Conservation (phyloP, 2,888 invertebrate species). For the Drosophila bunnanda region DNA sequence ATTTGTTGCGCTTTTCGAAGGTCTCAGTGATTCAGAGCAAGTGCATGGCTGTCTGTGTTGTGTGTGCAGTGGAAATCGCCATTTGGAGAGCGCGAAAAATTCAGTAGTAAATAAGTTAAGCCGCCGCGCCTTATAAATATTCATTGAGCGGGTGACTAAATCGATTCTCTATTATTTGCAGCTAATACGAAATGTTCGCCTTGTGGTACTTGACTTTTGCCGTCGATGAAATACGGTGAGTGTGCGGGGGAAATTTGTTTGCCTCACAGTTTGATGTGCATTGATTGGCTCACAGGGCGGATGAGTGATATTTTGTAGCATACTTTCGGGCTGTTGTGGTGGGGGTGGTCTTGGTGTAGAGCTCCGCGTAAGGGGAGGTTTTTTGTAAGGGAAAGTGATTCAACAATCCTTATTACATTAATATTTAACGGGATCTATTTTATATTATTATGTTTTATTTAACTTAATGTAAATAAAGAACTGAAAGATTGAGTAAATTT, state of each 20-base stretch:
- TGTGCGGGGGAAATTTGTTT: conserved; percentile 27
- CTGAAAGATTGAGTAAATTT: not conserved
- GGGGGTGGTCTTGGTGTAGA: not conserved
- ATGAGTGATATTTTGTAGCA: conserved; percentile 23
- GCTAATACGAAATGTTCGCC: conserved; percentile 81
- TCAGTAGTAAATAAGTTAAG: not conserved
- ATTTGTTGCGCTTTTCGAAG: conserved; percentile 45
- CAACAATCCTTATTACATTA: accelerated
- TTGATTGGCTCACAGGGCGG: conserved; percentile 7
- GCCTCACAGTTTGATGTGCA: conserved; percentile 29
- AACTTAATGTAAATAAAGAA: not conserved
- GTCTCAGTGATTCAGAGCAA: conserved; percentile 28
- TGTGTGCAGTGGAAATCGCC: conserved; percentile 22
- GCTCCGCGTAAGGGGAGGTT: not conserved
- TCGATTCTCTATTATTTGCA: conserved; percentile 61
- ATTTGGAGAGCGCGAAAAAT: conserved; percentile 15
- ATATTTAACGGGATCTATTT: not conserved
- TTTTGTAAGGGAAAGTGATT: no score
- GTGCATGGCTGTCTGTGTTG: conserved; percentile 18
- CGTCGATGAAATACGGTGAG: conserved; percentile 84
- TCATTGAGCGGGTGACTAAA: conserved; percentile 17
- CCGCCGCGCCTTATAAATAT: conserved; percentile 3
- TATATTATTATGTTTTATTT: not conserved
- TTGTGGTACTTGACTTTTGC: conserved; percentile 84
- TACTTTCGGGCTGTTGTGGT: conserved; percentile 28